Conservation (phyloP, 2,113 vertebrate genomes). For the Arenaria interpres region DNA sequence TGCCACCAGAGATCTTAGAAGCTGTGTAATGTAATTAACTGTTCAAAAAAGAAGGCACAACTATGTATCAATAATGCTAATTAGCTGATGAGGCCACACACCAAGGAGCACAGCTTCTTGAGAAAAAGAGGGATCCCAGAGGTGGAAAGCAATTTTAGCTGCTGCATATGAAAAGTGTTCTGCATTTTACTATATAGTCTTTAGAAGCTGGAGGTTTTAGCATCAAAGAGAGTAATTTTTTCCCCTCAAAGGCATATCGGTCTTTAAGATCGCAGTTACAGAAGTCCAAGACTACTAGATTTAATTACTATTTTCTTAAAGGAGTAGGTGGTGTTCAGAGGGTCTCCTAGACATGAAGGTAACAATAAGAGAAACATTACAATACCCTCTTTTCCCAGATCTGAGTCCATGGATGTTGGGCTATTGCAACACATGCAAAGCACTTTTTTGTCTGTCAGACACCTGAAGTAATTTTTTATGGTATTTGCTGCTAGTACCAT, state of each 20-base stretch:
- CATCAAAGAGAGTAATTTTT: background rate
- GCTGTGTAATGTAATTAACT: background rate
- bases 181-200: background rate
- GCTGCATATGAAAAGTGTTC: background rate
- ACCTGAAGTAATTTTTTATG: background rate
- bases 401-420: background rate
- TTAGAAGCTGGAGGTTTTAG: background rate
- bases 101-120: background rate
- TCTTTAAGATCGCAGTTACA: background rate
- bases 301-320: background rate
- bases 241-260: fast-evolving
- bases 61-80: background rate
- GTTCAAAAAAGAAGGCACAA: background rate
- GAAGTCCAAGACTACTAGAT: background rate
- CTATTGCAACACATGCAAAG: background rate
- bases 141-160: background rate
- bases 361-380: background rate
- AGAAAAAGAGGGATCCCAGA: background rate
- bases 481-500: background rate
- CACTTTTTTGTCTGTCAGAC: too few species aligned
- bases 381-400: background rate
- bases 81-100: background rate
- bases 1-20: background rate
- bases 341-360: background rate
- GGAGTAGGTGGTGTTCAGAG: background rate